phyloP scores from a whole-genome alignment of 1,140 invertebrate genomes.

The Macrosteles quadrilineatus region DNA sequence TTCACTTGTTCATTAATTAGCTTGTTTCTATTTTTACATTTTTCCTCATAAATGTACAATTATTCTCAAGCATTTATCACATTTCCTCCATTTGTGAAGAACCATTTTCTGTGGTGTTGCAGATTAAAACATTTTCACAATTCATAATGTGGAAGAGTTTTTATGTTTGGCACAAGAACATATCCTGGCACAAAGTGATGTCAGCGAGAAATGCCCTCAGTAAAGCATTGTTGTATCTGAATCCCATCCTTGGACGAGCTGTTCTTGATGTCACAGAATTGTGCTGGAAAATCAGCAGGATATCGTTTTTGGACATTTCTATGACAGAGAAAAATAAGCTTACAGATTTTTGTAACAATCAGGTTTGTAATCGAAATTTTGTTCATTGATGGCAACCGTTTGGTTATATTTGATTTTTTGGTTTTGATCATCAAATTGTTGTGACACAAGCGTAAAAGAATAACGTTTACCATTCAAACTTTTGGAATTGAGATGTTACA shows the following conservation, averaged over 20 bases:
- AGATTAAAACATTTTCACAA: slow-evolving; percentile 71
- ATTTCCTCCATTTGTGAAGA: no score
- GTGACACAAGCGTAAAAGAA: no score
- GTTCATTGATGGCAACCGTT: background rate
- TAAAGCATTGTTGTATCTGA: slow-evolving; percentile 70
- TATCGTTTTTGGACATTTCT: slow-evolving; percentile 59
- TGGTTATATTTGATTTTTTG: slow-evolving; percentile 30
- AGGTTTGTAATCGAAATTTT: slow-evolving; percentile 57
- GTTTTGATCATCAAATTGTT: no score
- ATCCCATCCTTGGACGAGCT: slow-evolving; percentile 67
- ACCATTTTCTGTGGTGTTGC: slow-evolving; percentile 26
- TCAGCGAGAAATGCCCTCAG: slow-evolving; percentile 59
- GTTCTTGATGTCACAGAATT: slow-evolving; percentile 69
- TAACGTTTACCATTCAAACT: no score
- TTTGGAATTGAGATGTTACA: no score
- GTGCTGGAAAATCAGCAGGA: slow-evolving; percentile 63
- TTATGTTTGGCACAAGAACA: slow-evolving; percentile 76
- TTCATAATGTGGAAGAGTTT: slow-evolving; percentile 83
- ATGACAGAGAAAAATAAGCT: slow-evolving; percentile 60
- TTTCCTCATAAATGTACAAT: no score
- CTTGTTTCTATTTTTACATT: no score
- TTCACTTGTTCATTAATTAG: no score
- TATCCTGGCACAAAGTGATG: slow-evolving; percentile 66
- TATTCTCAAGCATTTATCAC: no score
- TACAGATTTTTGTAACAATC: slow-evolving; percentile 66